Evolutionary conservation across 2,888 invertebrate genomes (phyloP).

Genomic region (Drosophila borborema): DNA sequence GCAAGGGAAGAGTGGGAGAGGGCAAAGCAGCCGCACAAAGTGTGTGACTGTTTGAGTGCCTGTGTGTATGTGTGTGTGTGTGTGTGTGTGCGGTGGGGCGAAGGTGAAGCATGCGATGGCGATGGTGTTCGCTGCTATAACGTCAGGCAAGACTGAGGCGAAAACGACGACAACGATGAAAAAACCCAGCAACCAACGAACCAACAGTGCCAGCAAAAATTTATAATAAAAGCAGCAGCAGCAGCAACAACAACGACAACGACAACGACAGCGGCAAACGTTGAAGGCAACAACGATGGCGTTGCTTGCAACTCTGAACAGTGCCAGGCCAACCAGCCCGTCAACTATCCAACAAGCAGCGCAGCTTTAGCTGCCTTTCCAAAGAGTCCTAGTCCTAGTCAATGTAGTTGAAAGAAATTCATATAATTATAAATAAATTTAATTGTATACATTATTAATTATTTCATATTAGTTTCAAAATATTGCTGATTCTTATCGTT

Average conservation of each 20-base stretch:
- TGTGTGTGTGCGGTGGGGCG: conserved; percentile 71
- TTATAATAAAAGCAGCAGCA: conserved; percentile 71
- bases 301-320: conserved; percentile 60
- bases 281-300: conserved; percentile 51
- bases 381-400: background rate
- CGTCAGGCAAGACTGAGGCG: conserved; percentile 67
- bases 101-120: conserved; percentile 81
- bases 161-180: conserved; percentile 43
- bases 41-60: conserved; percentile 60
- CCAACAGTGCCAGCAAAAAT: conserved; percentile 70
- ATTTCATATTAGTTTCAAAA: background rate
- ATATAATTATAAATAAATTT: background rate
- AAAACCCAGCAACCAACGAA: conserved; percentile 60
- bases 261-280: conserved; percentile 47
- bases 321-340: conserved; percentile 54
- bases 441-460: background rate
- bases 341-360: conserved; percentile 63
- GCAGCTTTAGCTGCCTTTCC: conserved; percentile 27
- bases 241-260: conserved; percentile 35
- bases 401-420: background rate
- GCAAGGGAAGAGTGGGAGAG: conserved; percentile 10
- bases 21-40: conserved; percentile 68
- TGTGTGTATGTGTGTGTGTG: conserved; percentile 22
- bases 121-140: conserved; percentile 66
- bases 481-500: background rate